These are phyloP conservation scores for Drosophila paracracens DNA, from an alignment of 2,888 invertebrate species.

Conservation along the genomic window DNA sequence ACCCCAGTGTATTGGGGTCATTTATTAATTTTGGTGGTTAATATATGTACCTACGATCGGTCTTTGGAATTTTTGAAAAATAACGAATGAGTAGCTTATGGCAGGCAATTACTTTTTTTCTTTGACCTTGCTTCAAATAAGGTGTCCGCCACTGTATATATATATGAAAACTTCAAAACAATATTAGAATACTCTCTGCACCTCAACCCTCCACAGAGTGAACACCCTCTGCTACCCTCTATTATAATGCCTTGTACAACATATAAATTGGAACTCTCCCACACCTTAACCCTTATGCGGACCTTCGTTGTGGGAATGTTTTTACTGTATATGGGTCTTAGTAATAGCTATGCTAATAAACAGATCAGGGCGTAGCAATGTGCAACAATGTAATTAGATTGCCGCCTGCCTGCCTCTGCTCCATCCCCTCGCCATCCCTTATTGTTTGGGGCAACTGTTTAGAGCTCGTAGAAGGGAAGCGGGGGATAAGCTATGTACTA, in stretches of 20 bases:
- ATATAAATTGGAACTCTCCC: not conserved
- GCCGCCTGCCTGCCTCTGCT: not conserved
- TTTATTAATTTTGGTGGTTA: too few species aligned
- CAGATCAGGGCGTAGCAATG: slow-evolving; percentile 25
- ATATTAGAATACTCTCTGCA: not conserved
- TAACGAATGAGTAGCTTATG: too few species aligned
- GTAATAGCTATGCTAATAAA: slow-evolving; percentile 38
- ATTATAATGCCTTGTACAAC: not conserved
- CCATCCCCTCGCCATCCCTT: not conserved
- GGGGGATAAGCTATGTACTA: slow-evolving; percentile 1
- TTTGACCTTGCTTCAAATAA: too few species aligned
- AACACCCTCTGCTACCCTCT: not conserved
- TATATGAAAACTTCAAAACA: not conserved
- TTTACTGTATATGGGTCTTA: not conserved
- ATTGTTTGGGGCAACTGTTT: slow-evolving; percentile 60
- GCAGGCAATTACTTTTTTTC: too few species aligned
- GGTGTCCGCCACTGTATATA: too few species aligned
- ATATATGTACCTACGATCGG: too few species aligned
- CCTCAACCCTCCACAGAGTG: not conserved
- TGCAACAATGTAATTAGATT: slow-evolving; percentile 34
- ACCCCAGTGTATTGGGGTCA: too few species aligned
- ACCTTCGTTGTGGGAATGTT: not conserved
- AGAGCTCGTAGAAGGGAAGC: slow-evolving; percentile 29
- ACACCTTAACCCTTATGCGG: not conserved
- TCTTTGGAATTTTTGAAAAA: too few species aligned